phyloP scores from a whole-genome alignment of 2,797 vertebrate genomes.

The Anguilla megastoma region DNA sequence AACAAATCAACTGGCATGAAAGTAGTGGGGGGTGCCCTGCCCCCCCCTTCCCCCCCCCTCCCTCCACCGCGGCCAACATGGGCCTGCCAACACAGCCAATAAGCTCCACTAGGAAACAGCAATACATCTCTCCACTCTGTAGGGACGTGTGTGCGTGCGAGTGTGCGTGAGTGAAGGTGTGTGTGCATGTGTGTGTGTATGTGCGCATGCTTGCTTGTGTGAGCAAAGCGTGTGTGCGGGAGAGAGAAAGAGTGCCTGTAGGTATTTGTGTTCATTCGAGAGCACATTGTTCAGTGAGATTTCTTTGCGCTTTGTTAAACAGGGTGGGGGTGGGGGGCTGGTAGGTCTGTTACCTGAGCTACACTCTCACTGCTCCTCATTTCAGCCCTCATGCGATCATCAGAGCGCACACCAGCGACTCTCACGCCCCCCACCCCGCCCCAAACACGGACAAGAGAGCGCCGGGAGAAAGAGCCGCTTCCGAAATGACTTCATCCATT shows the following conservation, averaged over 20 bases:
- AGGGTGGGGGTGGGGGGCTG: neutral
- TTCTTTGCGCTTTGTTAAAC: neutral
- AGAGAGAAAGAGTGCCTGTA: neutral
- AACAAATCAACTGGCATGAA: slow-evolving; percentile 18
- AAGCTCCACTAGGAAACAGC: neutral
- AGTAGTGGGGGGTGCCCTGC: neutral
- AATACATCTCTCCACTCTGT: neutral
- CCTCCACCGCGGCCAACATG: neutral
- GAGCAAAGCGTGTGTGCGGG: neutral
- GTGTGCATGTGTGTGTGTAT: neutral
- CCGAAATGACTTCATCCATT: neutral
- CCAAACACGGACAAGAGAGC: neutral
- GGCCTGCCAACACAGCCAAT: neutral
- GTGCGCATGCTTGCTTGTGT: neutral
- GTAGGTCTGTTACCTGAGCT: neutral
- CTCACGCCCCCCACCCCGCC: neutral
- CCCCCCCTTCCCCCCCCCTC: too few species aligned
- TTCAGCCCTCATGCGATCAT: neutral
- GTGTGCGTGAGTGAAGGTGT: neutral
- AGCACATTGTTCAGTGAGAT: neutral
- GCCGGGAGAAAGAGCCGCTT: neutral
- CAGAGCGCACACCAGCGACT: neutral
- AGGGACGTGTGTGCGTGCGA: neutral
- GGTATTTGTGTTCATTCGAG: neutral
- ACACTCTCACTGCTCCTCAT: neutral